These are phyloP conservation scores for Rachycentron canadum DNA, from an alignment of 2,797 vertebrate genomes.

Conservation along the genomic window DNA sequence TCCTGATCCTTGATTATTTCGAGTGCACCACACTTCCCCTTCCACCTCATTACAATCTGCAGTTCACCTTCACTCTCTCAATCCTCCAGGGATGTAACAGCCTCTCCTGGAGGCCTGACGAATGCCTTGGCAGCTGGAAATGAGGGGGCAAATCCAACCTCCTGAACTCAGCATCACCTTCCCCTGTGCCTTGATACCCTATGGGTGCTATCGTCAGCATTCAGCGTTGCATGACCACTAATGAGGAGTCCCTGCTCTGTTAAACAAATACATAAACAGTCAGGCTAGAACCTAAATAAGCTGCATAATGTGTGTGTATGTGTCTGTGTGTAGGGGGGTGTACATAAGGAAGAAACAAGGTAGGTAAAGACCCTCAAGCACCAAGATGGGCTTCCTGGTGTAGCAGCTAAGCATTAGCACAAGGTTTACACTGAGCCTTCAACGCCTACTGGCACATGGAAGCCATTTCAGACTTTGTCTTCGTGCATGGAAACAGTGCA, in stretches of 20 bases:
- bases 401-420: slow-evolving; percentile 52
- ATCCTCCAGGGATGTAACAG: slow-evolving; percentile 49
- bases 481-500: slow-evolving; percentile 47
- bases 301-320: slow-evolving; percentile 17
- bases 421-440: slow-evolving; percentile 57
- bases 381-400: slow-evolving; percentile 44
- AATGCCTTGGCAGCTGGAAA: slow-evolving; percentile 43
- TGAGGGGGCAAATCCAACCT: slow-evolving; percentile 37
- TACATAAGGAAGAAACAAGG: slow-evolving; percentile 33
- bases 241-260: slow-evolving; percentile 63
- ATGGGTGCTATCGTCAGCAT: slow-evolving; percentile 63
- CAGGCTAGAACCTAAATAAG: slow-evolving; percentile 62
- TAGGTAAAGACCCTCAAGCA: slow-evolving; percentile 47
- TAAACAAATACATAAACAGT: slow-evolving; percentile 74
- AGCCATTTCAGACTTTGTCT: slow-evolving; percentile 67
- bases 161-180: slow-evolving; percentile 65
- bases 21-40: slow-evolving; percentile 4
- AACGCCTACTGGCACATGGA: slow-evolving; percentile 73
- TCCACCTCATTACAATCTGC: slow-evolving; percentile 39
- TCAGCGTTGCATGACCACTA: slow-evolving; percentile 64
- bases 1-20: slow-evolving; percentile 19
- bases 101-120: slow-evolving; percentile 56
- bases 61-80: slow-evolving; percentile 35
- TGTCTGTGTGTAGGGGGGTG: not conserved
- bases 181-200: slow-evolving; percentile 49